phyloP scores from a whole-genome alignment of 1,140 invertebrate species.

The Zophobas morio region DNA sequence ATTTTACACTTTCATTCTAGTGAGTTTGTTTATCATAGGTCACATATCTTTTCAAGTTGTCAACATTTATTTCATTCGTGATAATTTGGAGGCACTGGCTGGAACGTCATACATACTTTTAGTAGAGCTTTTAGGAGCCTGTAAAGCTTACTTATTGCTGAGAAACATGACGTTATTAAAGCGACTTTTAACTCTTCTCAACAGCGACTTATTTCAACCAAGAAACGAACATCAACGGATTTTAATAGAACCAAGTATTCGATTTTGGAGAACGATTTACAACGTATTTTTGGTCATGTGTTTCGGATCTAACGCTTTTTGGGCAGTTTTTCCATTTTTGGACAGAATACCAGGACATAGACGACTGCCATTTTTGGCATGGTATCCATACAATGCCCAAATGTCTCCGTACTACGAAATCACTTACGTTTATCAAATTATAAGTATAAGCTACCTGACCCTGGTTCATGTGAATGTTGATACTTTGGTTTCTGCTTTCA shows the following conservation, averaged over 20 bases:
- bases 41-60: conserved; percentile 18
- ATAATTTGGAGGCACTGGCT: background rate
- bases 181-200: conserved; percentile 1
- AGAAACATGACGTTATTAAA: conserved; percentile 12
- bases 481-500: conserved; percentile 4
- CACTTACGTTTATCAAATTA: conserved; percentile 20
- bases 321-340: conserved; percentile 16
- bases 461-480: conserved; percentile 11
- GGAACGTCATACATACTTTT: conserved; percentile 15
- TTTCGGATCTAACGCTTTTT: conserved; percentile 1
- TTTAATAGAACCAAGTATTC: background rate
- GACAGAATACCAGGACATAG: background rate
- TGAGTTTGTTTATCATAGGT: background rate
- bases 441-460: background rate
- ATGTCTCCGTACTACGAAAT: conserved; percentile 1
- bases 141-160: conserved; percentile 5
- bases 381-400: conserved; percentile 7
- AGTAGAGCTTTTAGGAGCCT: conserved; percentile 2
- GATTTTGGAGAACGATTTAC: conserved; percentile 8
- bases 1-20: conserved; percentile 1
- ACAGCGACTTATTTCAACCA: conserved; percentile 22
- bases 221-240: background rate
- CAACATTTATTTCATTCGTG: conserved; percentile 24
- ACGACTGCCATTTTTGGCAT: conserved; percentile 5
- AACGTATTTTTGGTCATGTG: background rate